Base-by-base conservation (phyloP, 1,140 invertebrate genomes). In the Neuroterus valhalla region DNA sequence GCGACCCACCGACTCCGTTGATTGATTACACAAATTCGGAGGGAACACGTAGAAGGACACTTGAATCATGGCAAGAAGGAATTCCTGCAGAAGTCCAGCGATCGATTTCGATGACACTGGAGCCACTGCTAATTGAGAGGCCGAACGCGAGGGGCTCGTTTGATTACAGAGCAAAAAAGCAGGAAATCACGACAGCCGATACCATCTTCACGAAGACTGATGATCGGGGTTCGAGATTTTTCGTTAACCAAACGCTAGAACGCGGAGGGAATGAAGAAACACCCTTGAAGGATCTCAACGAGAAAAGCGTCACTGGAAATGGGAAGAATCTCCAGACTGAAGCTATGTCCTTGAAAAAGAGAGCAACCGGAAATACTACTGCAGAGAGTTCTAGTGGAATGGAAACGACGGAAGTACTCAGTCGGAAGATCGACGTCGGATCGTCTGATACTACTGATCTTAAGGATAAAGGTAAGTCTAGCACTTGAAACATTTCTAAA, bases 1-100 rank as follows among this genome's bases (percentile, higher is more conserved):
- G 70, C 55, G 52, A 66, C 19, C 45, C 38, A 19, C 45, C 68
- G 68, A 72, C 75, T 73, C 52, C 67, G 12, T 14, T 62, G 19
- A 72, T 23, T 52, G 73, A 80, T 77, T 71, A 74, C 70, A 15
- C 31, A 71, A 79, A 76, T 76, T 62, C 67, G 44, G 66, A 71
- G 31, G 21, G 31, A 55, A 75, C 77, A 70, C 69, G 74, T 12
- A 67, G 66, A 72, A 71, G 26, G 26, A 6, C 15, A 15, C 26
- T 38, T 26, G 10, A 31, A 3, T 31, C 55, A 14, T 62, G 2
- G 26, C 23, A 62, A 62, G 55, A 62, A 62, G 23, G 15, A 15
- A 62, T 4, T 62, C 55, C 55, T 6, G 55, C 12, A 31, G 12
- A 62, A 23, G 3, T 15, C 10, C 19, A 55, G 21, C 52, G 55